Conservation (phyloP, 2,888 invertebrate species). For the Escarpia spicata region DNA sequence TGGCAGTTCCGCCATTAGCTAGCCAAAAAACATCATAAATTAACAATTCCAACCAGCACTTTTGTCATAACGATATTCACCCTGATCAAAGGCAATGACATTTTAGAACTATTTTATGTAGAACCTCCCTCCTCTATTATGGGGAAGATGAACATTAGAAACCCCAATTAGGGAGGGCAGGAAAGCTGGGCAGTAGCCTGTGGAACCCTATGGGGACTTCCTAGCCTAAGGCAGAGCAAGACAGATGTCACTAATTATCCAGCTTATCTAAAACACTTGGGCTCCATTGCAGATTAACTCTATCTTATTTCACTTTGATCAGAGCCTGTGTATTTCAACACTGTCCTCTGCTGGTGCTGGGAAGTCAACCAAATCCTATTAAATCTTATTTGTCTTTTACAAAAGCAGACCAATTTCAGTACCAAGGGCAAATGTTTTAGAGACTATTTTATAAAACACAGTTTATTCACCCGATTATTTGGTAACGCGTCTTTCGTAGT, state of each 20-base stretch:
- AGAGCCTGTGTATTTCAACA: not conserved
- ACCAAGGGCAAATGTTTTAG: not conserved
- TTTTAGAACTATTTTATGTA: not conserved
- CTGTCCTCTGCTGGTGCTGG: too few species aligned
- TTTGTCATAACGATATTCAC: not conserved
- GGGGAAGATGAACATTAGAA: not conserved
- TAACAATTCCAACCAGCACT: not conserved
- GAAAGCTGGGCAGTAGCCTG: not conserved
- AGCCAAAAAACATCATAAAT: not conserved
- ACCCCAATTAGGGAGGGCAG: not conserved
- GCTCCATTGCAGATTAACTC: slow-evolving; percentile 13
- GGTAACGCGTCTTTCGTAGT: not conserved
- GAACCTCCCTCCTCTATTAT: not conserved
- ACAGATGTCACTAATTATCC: not conserved
- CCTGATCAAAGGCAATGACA: not conserved
- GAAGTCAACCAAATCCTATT: too few species aligned
- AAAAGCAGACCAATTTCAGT: not conserved
- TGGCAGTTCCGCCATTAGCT: not conserved
- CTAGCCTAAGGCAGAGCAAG: not conserved
- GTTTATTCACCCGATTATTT: not conserved
- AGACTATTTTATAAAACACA: not conserved
- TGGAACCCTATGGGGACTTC: not conserved
- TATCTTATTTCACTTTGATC: not conserved
- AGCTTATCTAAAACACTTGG: not conserved
- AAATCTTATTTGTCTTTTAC: not conserved